These are phyloP conservation scores for Pocota personata DNA, from an alignment of 2,888 invertebrate species.

Conservation along the genomic window DNA sequence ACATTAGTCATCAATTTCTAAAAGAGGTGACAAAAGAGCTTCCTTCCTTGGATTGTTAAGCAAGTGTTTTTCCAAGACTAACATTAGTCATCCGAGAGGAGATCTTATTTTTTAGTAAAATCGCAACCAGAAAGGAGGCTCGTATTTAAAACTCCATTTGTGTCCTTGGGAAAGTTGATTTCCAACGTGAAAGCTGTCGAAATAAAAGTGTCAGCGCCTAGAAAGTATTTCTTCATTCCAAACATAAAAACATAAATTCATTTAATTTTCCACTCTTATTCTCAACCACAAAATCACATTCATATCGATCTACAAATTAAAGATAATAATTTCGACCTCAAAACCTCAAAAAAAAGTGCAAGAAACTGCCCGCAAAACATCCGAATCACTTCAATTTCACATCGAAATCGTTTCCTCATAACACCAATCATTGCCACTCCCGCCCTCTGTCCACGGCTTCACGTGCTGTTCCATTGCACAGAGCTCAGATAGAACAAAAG, in stretches of 20 bases:
- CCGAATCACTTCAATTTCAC: conserved; percentile 39
- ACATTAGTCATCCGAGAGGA: no score
- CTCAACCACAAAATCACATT: not conserved
- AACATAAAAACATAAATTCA: not conserved
- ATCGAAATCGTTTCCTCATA: conserved; percentile 43
- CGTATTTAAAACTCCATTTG: no score
- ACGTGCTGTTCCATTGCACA: conserved; percentile 8
- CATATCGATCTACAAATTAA: not conserved
- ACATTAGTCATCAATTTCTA: no score
- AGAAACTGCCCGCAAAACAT: not conserved
- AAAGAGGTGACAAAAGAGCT: no score
- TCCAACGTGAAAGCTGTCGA: no score
- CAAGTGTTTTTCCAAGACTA: no score
- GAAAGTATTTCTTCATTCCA: no score
- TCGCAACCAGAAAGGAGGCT: no score
- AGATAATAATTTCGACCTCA: conserved; percentile 38
- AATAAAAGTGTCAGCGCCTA: no score
- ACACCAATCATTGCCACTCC: conserved; percentile 10
- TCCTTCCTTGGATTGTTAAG: no score
- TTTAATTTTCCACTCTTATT: not conserved
- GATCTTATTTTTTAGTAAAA: no score
- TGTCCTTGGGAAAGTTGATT: no score
- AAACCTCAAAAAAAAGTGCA: not conserved
- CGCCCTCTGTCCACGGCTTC: not conserved
- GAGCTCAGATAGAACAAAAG: conserved; percentile 5